A percentile compares a stretch with the other conserved stretches of the same genome.
phyloP scores from a whole-genome alignment of 2,113 vertebrate species.

The Mungos mungo region DNA sequence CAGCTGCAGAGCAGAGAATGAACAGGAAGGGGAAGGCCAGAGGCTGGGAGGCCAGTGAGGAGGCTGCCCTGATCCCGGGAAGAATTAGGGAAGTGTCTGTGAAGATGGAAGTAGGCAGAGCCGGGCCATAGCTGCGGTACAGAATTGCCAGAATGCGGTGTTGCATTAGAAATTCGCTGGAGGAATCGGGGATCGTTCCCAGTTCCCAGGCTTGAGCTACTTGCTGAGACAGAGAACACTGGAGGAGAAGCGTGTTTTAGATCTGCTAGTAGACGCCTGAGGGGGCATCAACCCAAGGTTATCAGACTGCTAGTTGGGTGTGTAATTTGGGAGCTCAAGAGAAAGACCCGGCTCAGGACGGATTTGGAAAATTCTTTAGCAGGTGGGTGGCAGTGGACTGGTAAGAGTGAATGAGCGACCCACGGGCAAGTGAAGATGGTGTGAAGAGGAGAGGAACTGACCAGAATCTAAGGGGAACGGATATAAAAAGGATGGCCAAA shows the following conservation, averaged over 20 bases:
- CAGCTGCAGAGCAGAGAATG: neutral
- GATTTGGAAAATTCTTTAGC: neutral
- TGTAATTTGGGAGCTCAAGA: neutral
- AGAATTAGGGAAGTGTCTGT: neutral
- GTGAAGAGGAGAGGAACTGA: slow-evolving; percentile 39
- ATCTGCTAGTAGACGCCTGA: neutral
- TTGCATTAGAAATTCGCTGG: neutral
- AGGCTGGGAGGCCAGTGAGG: neutral
- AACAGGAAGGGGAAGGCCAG: neutral
- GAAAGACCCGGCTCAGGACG: neutral
- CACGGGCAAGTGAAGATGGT: slow-evolving; percentile 26
- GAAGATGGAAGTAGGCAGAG: slow-evolving; percentile 19
- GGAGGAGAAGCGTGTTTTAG: neutral
- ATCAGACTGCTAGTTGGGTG: neutral
- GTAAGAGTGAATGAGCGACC: neutral
- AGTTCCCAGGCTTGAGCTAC: neutral
- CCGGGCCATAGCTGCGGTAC: neutral
- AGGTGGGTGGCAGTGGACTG: neutral
- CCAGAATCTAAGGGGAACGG: neutral
- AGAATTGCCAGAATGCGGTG: neutral
- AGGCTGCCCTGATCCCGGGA: neutral
- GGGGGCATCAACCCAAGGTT: neutral
- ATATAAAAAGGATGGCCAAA: neutral
- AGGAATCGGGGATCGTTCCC: neutral
- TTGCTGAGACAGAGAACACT: neutral